Evolutionary conservation across 37 sponge, comb jelly and placozoan species (phyloP).

Genomic region (Agelas oroides): DNA sequence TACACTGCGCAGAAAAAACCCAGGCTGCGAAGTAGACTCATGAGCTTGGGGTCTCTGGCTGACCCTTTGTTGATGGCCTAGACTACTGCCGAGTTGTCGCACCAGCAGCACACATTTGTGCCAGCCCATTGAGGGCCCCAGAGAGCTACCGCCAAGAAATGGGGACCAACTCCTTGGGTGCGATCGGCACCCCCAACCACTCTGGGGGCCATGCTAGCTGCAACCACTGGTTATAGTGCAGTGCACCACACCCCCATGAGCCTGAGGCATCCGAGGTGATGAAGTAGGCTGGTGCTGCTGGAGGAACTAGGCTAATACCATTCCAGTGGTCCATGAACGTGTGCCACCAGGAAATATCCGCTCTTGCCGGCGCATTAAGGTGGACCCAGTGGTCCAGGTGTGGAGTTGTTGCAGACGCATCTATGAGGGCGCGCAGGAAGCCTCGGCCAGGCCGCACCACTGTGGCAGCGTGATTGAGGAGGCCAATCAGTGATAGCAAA

Average conservation of each 20-base stretch:
- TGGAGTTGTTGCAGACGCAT: not conserved
- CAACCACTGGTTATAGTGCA: not conserved
- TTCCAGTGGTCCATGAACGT: slow-evolving; percentile 28
- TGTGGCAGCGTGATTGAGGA: slow-evolving; percentile 15
- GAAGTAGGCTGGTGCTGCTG: not conserved
- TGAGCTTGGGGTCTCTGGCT: slow-evolving; percentile 17
- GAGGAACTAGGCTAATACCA: not conserved
- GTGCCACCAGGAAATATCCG: slow-evolving; percentile 41
- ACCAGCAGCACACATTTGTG: not conserved
- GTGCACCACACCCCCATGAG: slow-evolving; percentile 25
- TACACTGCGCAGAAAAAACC: not conserved
- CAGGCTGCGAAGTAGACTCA: not conserved
- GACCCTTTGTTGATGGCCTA: slow-evolving; percentile 10
- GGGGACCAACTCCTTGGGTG: slow-evolving; percentile 29
- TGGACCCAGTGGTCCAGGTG: slow-evolving; percentile 7
- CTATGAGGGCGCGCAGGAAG: slow-evolving; percentile 30
- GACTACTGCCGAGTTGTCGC: slow-evolving; percentile 1
- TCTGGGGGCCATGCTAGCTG: not conserved
- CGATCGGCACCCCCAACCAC: not conserved
- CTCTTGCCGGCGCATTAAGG: slow-evolving; percentile 20
- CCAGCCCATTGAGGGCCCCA: slow-evolving; percentile 42
- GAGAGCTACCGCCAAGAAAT: slow-evolving; percentile 3
- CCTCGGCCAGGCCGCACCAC: slow-evolving; percentile 26
- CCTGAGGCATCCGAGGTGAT: slow-evolving; percentile 15
- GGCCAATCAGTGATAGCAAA: slow-evolving; percentile 21